Evolutionary conservation across 1,140 invertebrate genomes (phyloP), one percentile per base, ranked within the genome.

Genomic region (Drosophila funebris): DNA sequence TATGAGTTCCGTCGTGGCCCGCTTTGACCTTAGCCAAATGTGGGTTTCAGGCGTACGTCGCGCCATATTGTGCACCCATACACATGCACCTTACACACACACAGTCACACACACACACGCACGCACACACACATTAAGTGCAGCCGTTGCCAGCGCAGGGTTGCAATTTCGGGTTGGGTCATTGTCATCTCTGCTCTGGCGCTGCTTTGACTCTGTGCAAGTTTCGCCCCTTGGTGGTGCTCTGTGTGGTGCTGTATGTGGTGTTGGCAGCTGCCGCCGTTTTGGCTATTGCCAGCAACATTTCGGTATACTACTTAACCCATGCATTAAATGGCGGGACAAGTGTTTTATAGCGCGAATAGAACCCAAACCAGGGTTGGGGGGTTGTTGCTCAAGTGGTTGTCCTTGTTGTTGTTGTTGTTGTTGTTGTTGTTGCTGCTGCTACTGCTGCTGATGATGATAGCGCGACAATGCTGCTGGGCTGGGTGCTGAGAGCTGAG

Each of bases 271-370:
- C 82, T 85, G 82, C 73, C 77, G 74, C 57, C 78, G 60, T 46
- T 72, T 82, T 66, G 44, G 50, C 60, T 43, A 69, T 68, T 50
- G 66, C 69, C 76, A 70, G 73, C 76, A 74, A 87, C 71, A 89
- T 88, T 87, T 87, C 72, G 76, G 83, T 87, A 87, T 88, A 88
- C 82, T 85, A 63, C 71, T 87, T 85, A 87, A 78, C 82, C 82
- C 82, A 87, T 78, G 82, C 75, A 78, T 75, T 87, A 78, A 87
- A 88, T 88, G 83, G 83, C 83, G 83, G 83, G 83, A 87, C 83
- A 87, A 87, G 83, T 87, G 83, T 70, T 73, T 75, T 68, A 68
- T 81, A 73, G 74, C 54, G 20, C 36, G 43, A 39, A 57, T 24
- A 37, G 18, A 5, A 37, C 29, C 24, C 37, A 27, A 16, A 46